phyloP scores from a whole-genome alignment of 2,113 vertebrate genomes.

The Chloropsis hardwickii region DNA sequence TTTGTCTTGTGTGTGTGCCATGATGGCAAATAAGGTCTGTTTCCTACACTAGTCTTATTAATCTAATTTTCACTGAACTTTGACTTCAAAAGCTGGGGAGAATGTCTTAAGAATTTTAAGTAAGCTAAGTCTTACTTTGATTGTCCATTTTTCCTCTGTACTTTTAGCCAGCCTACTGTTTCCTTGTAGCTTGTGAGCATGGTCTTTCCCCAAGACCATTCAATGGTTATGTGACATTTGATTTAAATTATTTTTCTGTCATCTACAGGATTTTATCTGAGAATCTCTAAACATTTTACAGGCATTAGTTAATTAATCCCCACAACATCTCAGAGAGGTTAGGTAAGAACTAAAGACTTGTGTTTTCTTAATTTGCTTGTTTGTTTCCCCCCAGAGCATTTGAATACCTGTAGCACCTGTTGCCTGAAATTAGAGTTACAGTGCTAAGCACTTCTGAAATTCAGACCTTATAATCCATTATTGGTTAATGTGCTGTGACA shows the following conservation, averaged over 20 bases:
- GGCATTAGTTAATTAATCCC: conserved; percentile 19
- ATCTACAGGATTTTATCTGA: neutral
- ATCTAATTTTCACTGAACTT: conserved; percentile 16
- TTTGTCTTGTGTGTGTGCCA: conserved; percentile 28
- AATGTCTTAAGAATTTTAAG: neutral
- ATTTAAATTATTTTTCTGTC: neutral
- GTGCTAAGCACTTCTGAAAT: neutral
- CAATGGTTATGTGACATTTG: neutral
- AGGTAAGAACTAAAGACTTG: neutral
- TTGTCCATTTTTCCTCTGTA: neutral
- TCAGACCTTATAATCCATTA: neutral
- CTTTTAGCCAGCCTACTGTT: neutral
- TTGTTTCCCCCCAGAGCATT: neutral
- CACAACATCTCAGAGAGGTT: neutral
- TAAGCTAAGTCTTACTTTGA: neutral
- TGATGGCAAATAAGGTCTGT: neutral
- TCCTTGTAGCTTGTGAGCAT: neutral
- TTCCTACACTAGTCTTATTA: neutral
- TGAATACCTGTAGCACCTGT: neutral
- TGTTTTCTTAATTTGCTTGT: neutral
- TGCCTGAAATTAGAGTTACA: neutral
- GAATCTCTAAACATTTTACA: neutral
- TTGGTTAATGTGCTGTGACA: neutral
- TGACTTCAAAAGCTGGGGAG: neutral
- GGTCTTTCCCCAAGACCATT: neutral